Base-by-base conservation (phyloP, 2,797 vertebrate genomes). In the Malurus splendens region DNA sequence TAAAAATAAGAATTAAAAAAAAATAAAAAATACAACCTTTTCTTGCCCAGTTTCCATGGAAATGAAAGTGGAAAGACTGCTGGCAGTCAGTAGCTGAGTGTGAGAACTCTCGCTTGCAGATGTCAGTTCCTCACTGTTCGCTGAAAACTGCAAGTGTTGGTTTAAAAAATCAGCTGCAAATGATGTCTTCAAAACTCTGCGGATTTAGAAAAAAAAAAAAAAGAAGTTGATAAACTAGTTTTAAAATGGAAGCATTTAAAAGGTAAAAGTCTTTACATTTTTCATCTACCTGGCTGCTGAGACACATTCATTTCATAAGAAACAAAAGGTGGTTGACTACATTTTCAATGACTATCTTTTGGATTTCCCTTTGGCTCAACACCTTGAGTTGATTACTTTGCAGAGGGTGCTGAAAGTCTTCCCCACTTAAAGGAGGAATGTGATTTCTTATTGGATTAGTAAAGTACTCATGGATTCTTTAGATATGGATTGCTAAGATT, bases 21-120 rank as follows among this genome's bases (percentile, higher is more conserved):
- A 22, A 5, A 52, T n/a, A 50, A 86, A 19, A 74, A 48, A 6
- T n/a, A 52, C 54, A 54, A 87, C 54, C n/a, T 60, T 67, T 87
- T 38, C n/a, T 84, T 92, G 41, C 86, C 55, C 65, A 71, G 94
- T 96, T 96, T 95, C 95, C 94, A 96, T 95, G 95, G 95, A 94
- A 96, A 96, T 96, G 82, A 70, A 81, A 94, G 68, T 86, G 86
- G 93, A 95, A 93, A 93, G 82, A 74, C 85, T 89, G 86, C 60
- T 95, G 93, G 86, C 90, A 94, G 72, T 83, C 74, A 89, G 72
- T 87, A 77, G 39, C 51, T 36, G 68, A 94, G 47, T 89, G 88
- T 91, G 88, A 95, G 90, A 95, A 92, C 78, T 94, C 82, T 95
- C 45, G 17, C 89, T 94, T 90, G 85, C 83, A 92, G 76, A 87